These are phyloP conservation scores for Formicarius rufipectus DNA, from an alignment of 2,113 vertebrate genomes.

Conservation along the genomic window DNA sequence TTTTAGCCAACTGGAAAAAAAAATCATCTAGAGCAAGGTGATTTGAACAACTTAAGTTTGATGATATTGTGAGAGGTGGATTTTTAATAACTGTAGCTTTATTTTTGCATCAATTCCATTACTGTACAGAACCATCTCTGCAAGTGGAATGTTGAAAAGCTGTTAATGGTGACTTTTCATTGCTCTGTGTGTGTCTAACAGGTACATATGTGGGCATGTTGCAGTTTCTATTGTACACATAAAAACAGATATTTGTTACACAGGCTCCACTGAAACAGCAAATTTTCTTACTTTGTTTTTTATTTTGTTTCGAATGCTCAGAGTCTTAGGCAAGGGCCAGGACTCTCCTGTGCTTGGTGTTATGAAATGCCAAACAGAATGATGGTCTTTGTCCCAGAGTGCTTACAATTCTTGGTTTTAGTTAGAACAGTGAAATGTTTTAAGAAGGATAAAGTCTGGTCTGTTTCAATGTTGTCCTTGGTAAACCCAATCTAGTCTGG, in stretches of 20 bases:
- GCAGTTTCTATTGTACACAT: background rate
- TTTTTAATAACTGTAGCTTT: constrained; percentile 10
- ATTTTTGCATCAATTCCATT: background rate
- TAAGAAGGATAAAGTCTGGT: constrained; percentile 56
- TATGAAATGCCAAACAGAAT: constrained; percentile 44
- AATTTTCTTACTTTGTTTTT: background rate
- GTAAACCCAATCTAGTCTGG: constrained; percentile 66
- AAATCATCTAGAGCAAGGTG: constrained; percentile 1
- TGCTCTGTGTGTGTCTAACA: background rate
- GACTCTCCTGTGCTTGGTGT: background rate
- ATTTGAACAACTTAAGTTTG: constrained; percentile 29
- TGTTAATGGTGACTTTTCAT: background rate
- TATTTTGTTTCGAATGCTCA: background rate
- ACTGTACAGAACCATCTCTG: background rate
- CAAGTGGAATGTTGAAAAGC: background rate
- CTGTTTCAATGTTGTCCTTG: constrained; percentile 63
- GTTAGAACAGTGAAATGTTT: background rate
- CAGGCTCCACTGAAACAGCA: background rate
- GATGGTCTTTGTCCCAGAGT: constrained; percentile 28
- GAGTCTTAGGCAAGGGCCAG: background rate
- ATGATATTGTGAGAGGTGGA: background rate
- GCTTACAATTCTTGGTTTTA: constrained; percentile 37
- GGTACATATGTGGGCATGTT: background rate
- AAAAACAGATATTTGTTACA: background rate
- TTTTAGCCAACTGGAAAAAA: constrained; percentile 42